A percentile compares a stretch with the other conserved stretches of the same genome.
These are phyloP conservation scores for Acanthurus tractus DNA, from an alignment of 2,797 vertebrate genomes.

Conservation along the genomic window DNA sequence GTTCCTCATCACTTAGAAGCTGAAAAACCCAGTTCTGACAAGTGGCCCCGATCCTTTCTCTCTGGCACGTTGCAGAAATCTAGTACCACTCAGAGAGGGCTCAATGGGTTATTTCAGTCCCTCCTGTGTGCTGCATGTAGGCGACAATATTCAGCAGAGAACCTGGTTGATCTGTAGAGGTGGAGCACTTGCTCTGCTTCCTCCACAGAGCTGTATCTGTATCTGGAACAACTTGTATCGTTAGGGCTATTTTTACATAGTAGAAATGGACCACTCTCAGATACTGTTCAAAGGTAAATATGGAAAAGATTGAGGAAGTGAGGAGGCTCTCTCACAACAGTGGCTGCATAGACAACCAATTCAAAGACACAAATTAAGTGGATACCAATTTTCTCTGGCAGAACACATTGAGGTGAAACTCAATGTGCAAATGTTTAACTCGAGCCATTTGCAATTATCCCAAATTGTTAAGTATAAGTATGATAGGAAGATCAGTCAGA, in stretches of 20 bases:
- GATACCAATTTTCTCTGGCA: no score
- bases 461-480: no score
- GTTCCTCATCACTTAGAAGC: slow-evolving; percentile 80
- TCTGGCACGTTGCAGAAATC: slow-evolving; percentile 71
- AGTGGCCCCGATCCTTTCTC: slow-evolving; percentile 77
- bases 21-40: slow-evolving; percentile 78
- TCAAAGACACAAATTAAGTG: no score
- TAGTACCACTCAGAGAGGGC: slow-evolving; percentile 78
- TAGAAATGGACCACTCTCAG: slow-evolving; percentile 40
- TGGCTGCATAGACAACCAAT: no score
- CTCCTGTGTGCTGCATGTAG: slow-evolving; percentile 73
- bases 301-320: slow-evolving; percentile 21
- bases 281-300: slow-evolving; percentile 27
- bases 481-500: no score
- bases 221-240: slow-evolving; percentile 47
- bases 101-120: slow-evolving; percentile 74
- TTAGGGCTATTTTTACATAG: slow-evolving; percentile 67
- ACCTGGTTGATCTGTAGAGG: slow-evolving; percentile 69
- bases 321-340: background rate
- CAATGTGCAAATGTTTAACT: no score
- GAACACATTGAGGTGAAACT: no score
- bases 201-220: slow-evolving; percentile 64
- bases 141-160: slow-evolving; percentile 74
- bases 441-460: no score
- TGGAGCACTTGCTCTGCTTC: slow-evolving; percentile 70